Base-by-base conservation (phyloP, 2,888 invertebrate species). In the Miltochrista miniata region DNA sequence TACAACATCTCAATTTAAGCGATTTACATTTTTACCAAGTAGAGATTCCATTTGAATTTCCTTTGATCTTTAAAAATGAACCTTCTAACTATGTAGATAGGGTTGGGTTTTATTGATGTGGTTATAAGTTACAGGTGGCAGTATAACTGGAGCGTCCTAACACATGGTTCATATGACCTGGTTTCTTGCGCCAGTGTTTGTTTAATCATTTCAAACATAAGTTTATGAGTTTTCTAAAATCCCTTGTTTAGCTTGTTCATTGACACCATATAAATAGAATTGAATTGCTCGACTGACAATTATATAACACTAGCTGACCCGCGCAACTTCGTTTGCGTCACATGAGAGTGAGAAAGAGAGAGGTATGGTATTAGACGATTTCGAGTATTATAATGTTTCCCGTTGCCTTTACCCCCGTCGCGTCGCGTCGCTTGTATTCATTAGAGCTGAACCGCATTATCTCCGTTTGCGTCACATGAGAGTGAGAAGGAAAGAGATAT, bases 101-200 rank as follows among this genome's bases (percentile, higher is more conserved):
- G 13, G 24, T 35, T 24, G 18, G 18, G 2, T 44, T 35, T 44
- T 10, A 1, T 24, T 7, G 11, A 10, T 24, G 10, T 11, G 1
- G 7, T 24, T 29, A 18, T 13, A 10, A 12, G 12, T 29, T 9
- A 12, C 1, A 12, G 7, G 13, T 44, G 24, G 35, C 13, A n/a
- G 3, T 44, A 24, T 24, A 44, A 35, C 35, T 29, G 13, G 43
- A 35, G 34, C 13, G 13, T 24, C 24, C 10, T 13, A 34, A 35
- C 35, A 35, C 13, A 43, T 43, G 24, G 18, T 29, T 44, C 35
- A 35, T 44, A 44, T 44, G 43, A 43, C 43, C 43, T 43, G 34
- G 24, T 43, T 43, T 43, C 43, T 43, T 13, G 10, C 9, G 8
- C n/a, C 34, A 18, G 18, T 34, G 34, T 24, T 40, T 30, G 30